Conservation (phyloP, 2,113 vertebrate species). For the Cyprinodon brontotheroides region DNA sequence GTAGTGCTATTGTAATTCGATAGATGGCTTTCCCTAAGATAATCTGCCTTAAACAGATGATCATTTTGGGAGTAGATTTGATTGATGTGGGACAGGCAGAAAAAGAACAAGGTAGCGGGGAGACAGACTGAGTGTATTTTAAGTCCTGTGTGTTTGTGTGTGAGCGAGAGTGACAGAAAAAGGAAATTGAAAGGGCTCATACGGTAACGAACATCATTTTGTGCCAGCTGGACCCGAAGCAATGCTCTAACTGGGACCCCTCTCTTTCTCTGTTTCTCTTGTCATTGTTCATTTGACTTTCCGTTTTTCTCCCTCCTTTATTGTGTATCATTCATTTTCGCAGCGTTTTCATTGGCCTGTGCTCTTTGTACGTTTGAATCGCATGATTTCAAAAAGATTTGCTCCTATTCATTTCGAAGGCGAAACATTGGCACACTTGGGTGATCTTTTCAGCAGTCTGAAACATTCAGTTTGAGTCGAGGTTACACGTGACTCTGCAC, state of each 20-base stretch:
- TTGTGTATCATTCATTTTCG: conserved; percentile 8
- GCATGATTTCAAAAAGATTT: conserved; percentile 9
- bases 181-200: conserved; percentile 46
- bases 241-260: conserved; percentile 39
- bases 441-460: not conserved
- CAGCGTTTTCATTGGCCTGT: not conserved
- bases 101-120: conserved; percentile 40
- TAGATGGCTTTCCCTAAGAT: conserved; percentile 82
- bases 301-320: not conserved
- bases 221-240: conserved; percentile 57
- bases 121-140: conserved; percentile 41
- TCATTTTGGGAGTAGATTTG: conserved; percentile 81
- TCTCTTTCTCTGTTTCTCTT: conserved; percentile 16
- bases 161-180: conserved; percentile 10
- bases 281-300: conserved; percentile 45
- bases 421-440: conserved; percentile 7
- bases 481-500: not conserved
- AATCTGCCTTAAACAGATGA: conserved; percentile 83
- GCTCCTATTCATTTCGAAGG: not conserved
- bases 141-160: conserved; percentile 14
- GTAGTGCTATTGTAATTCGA: conserved; percentile 83
- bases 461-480: conserved; percentile 1
- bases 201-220: conserved; percentile 34
- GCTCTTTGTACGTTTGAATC: not conserved
- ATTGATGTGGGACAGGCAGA: conserved; percentile 73